These are phyloP conservation scores for Zaprionus taronus DNA, from an alignment of 1,140 invertebrate species.

Conservation along the genomic window DNA sequence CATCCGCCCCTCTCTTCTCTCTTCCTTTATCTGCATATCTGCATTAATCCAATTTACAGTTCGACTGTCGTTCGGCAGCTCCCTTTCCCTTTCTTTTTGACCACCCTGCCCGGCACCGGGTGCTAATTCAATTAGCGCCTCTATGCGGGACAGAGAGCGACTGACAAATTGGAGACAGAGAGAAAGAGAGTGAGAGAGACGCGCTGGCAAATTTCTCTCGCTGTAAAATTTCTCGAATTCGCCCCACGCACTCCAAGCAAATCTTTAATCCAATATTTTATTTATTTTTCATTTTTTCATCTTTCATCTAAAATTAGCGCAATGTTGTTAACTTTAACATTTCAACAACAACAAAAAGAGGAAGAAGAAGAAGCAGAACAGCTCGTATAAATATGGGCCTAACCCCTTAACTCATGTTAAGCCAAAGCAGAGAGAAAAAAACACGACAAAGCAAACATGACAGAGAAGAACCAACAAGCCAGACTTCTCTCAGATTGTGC, in stretches of 20 bases:
- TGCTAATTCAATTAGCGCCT: slow-evolving; percentile 72
- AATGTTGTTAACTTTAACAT: slow-evolving; percentile 39
- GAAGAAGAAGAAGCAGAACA: not conserved
- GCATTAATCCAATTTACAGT: slow-evolving; percentile 75
- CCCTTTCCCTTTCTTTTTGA: slow-evolving; percentile 14
- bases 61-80: slow-evolving; percentile 34
- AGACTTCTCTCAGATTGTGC: not conserved
- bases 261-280: slow-evolving; percentile 14
- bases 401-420: slow-evolving; percentile 6
- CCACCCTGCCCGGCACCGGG: slow-evolving; percentile 2
- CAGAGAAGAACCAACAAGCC: not conserved
- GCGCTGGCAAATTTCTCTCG: not conserved
- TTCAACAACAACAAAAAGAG: slow-evolving; percentile 18
- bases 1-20: slow-evolving; percentile 3
- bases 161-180: not conserved
- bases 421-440: not conserved
- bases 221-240: not conserved
- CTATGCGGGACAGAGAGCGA: slow-evolving; percentile 17
- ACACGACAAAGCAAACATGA: slow-evolving; percentile 6
- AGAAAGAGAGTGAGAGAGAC: not conserved
- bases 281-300: not conserved
- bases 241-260: not conserved
- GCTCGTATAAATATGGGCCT: slow-evolving; percentile 22
- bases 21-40: slow-evolving; percentile 34
- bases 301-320: slow-evolving; percentile 34